Percentiles rank a stretch among this genome's conserved stretches.
Evolutionary conservation across 2,113 vertebrate genomes (phyloP).

Genomic region (Oxygymnocypris stewartii): DNA sequence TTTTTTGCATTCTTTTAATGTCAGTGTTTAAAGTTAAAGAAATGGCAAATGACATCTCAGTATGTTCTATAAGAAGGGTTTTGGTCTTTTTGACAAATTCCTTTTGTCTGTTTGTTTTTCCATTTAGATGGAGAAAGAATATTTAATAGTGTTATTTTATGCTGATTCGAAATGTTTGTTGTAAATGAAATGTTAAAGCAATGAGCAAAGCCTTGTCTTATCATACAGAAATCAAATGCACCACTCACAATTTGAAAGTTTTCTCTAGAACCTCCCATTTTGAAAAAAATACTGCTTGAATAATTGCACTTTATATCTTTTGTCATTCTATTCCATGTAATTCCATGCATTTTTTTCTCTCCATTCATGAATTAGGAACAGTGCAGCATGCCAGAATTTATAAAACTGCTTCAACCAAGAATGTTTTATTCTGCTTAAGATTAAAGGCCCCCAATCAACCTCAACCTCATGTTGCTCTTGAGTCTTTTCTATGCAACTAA

Average conservation of each 20-base stretch:
- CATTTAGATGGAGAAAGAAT: constrained; percentile 18
- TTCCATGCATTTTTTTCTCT: background rate
- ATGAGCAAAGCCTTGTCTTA: background rate
- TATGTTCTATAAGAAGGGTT: constrained; percentile 57
- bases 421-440: background rate
- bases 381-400: background rate
- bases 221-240: constrained; percentile 10
- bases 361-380: background rate
- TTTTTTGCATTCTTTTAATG: constrained; percentile 41
- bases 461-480: too few species aligned
- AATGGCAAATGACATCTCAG: constrained; percentile 65
- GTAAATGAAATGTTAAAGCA: background rate
- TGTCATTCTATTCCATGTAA: background rate
- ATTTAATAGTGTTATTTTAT: constrained; percentile 3
- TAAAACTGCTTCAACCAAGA: background rate
- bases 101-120: constrained; percentile 17
- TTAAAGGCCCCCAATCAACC: background rate
- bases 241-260: background rate
- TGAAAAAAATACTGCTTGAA: background rate
- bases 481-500: background rate
- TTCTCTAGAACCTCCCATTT: background rate
- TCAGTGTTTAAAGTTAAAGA: constrained; percentile 40
- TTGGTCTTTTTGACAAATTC: constrained; percentile 30
- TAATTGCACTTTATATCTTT: background rate
- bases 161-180: constrained; percentile 2